Evolutionary conservation across 2,888 invertebrate genomes (phyloP).

Genomic region (Anaspis maculata): DNA sequence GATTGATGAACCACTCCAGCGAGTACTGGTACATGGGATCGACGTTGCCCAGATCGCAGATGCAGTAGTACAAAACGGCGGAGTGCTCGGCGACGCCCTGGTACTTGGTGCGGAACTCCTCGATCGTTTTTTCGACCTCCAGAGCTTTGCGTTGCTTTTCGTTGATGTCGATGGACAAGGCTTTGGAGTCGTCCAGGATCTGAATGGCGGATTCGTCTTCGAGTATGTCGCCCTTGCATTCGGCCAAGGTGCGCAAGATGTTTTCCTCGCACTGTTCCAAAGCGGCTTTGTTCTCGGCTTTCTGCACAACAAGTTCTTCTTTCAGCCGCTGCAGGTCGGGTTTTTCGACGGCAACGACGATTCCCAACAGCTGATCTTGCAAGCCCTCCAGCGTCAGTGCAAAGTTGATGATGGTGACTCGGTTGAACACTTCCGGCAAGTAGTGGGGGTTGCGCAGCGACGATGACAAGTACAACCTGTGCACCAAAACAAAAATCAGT

Average conservation of each 20-base stretch:
- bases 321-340: constrained; percentile 77
- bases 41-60: constrained; percentile 73
- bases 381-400: constrained; percentile 73
- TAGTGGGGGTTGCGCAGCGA: constrained; percentile 80
- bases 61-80: constrained; percentile 72
- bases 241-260: constrained; percentile 75
- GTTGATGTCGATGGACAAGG: constrained; percentile 70
- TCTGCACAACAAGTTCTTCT: constrained; percentile 68
- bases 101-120: constrained; percentile 66
- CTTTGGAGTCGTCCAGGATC: constrained; percentile 79
- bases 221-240: constrained; percentile 78
- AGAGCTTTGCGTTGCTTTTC: constrained; percentile 72
- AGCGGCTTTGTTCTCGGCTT: constrained; percentile 71
- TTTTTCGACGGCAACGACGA: constrained; percentile 76
- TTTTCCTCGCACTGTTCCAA: constrained; percentile 82
- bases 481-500: not conserved
- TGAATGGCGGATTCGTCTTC: constrained; percentile 87
- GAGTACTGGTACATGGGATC: constrained; percentile 90
- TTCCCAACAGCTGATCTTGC: constrained; percentile 75
- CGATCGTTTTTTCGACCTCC: constrained; percentile 70
- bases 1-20: constrained; percentile 75
- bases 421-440: constrained; percentile 74
- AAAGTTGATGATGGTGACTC: constrained; percentile 77
- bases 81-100: constrained; percentile 72
- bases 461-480: constrained; percentile 65